Conservation (phyloP, 2,113 vertebrate species). For the Mirza zaza region DNA sequence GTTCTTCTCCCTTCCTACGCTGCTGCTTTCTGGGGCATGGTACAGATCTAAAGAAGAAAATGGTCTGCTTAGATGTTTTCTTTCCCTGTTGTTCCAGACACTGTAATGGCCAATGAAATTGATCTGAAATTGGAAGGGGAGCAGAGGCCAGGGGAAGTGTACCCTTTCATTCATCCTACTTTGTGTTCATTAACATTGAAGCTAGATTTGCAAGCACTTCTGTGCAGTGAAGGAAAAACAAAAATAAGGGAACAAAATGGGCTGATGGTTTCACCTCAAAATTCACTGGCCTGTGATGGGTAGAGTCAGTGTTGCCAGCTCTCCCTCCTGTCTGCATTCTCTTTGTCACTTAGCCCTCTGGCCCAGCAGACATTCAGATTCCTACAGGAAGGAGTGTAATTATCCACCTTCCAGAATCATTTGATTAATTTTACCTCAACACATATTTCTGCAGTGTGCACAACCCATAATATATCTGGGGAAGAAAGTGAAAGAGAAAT, state of each 20-base stretch:
- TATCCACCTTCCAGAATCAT: background rate
- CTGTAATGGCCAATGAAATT: background rate
- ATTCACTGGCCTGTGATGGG: background rate
- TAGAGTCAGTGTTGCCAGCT: background rate
- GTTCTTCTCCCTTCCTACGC: background rate
- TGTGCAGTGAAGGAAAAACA: background rate
- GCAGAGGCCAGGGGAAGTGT: background rate
- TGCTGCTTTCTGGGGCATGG: background rate
- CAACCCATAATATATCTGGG: background rate
- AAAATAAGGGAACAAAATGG: background rate
- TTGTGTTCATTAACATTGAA: background rate
- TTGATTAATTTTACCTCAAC: background rate
- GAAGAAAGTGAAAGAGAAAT: background rate
- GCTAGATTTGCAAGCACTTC: background rate
- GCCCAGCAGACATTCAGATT: background rate
- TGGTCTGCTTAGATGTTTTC: background rate
- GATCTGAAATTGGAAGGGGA: background rate
- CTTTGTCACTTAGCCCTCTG: background rate
- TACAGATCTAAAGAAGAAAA: background rate
- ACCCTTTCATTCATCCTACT: background rate
- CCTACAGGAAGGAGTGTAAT: background rate
- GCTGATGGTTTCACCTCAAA: background rate
- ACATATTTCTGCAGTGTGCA: no score
- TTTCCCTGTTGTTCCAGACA: background rate
- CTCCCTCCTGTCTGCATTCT: no score